Conservation (phyloP, 2,888 invertebrate genomes). For the Brassicogethes aeneus region DNA sequence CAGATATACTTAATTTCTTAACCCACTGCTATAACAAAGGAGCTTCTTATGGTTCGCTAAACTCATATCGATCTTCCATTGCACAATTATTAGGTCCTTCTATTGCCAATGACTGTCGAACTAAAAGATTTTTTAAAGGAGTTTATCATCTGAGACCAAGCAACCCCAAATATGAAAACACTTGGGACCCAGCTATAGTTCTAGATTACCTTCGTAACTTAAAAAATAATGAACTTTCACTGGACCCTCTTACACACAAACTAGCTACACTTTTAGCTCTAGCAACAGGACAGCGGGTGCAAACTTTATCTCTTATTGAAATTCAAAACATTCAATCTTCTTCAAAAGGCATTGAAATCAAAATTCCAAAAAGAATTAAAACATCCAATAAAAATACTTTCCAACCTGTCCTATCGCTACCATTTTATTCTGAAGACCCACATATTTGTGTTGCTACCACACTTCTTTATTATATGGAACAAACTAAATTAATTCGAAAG, state of each 20-base stretch:
- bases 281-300: neutral
- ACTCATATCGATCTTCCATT: slow-evolving; percentile 14
- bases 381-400: slow-evolving; percentile 8
- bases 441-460: slow-evolving; percentile 9
- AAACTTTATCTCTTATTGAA: slow-evolving; percentile 6
- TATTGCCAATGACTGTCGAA: slow-evolving; percentile 10
- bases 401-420: slow-evolving; percentile 7
- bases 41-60: slow-evolving; percentile 13
- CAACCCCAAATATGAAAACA: slow-evolving; percentile 10
- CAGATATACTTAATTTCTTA: slow-evolving; percentile 9
- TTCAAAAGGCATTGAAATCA: slow-evolving; percentile 7
- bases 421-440: slow-evolving; percentile 8
- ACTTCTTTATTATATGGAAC: slow-evolving; percentile 6
- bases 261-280: neutral
- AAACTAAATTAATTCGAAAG: slow-evolving; percentile 1
- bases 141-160: slow-evolving; percentile 12
- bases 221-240: neutral
- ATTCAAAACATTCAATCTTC: slow-evolving; percentile 4
- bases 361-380: slow-evolving; percentile 9
- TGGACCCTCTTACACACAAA: neutral
- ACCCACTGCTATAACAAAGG: slow-evolving; percentile 8
- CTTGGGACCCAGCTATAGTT: slow-evolving; percentile 12
- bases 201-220: slow-evolving; percentile 6
- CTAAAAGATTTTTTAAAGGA: slow-evolving; percentile 15
- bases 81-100: slow-evolving; percentile 8